Conservation (phyloP, 2,113 vertebrate genomes). For the Bos indicus region DNA sequence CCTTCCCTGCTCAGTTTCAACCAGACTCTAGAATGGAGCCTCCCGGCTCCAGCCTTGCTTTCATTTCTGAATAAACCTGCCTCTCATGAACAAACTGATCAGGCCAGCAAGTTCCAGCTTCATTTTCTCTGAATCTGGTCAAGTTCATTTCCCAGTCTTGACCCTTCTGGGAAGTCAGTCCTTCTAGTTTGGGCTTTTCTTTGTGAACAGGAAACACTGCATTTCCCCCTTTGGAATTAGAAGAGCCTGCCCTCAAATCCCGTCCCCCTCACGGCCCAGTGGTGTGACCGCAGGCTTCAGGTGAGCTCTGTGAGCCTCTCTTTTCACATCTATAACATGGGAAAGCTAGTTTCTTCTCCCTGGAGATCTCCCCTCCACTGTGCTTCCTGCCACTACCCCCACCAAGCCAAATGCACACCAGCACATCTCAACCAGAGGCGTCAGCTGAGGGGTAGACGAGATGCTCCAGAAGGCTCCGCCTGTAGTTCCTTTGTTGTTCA, state of each 20-base stretch:
- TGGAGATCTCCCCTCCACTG: background rate
- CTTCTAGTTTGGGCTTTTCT: background rate
- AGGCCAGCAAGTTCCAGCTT: background rate
- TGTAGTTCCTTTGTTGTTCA: background rate
- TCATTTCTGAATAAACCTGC: background rate
- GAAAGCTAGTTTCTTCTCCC: background rate
- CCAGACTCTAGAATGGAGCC: background rate
- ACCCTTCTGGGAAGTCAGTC: background rate
- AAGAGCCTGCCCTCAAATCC: background rate
- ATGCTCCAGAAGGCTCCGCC: background rate
- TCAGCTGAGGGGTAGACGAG: background rate
- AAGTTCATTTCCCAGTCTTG: background rate
- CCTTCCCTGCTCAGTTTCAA: background rate
- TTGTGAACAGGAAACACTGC: background rate
- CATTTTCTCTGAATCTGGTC: background rate
- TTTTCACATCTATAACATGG: background rate
- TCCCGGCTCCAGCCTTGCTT: fast-evolving
- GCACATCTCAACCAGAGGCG: background rate
- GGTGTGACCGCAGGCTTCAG: background rate
- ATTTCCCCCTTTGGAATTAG: background rate
- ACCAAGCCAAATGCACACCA: background rate
- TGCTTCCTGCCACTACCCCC: background rate
- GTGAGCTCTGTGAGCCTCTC: background rate
- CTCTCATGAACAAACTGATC: too few species aligned
- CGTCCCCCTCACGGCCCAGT: background rate